These are phyloP conservation scores for Zygothrica quintamaculata DNA, from an alignment of 2,888 invertebrate genomes.

Conservation along the genomic window DNA sequence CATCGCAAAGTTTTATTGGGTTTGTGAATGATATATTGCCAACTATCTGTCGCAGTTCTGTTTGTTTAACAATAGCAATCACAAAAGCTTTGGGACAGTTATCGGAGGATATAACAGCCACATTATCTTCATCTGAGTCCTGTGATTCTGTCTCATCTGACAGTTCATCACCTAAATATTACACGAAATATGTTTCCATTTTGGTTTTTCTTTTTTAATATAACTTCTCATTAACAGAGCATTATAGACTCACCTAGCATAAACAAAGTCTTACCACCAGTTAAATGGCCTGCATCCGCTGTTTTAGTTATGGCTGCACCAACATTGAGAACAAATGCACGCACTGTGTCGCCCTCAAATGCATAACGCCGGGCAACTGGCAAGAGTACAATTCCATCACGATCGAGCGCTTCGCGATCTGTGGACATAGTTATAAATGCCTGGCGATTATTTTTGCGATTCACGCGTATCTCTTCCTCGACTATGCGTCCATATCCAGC, in stretches of 20 bases:
- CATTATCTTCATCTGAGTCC: slow-evolving; percentile 68
- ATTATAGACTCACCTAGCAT: slow-evolving; percentile 56
- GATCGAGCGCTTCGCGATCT: slow-evolving; percentile 85
- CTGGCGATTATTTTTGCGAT: slow-evolving; percentile 91
- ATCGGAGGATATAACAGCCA: slow-evolving; percentile 51
- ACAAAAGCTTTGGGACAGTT: slow-evolving; percentile 86
- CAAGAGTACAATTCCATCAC: slow-evolving; percentile 90
- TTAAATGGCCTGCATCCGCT: slow-evolving; percentile 27
- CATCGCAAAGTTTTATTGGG: slow-evolving; percentile 86
- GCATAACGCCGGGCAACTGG: slow-evolving; percentile 91
- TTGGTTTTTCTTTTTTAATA: not conserved
- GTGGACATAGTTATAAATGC: slow-evolving; percentile 90
- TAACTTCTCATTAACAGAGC: not conserved
- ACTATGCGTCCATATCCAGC: slow-evolving; percentile 83
- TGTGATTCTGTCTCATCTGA: slow-evolving; percentile 61
- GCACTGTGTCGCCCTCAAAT: slow-evolving; percentile 93
- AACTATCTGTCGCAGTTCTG: slow-evolving; percentile 90
- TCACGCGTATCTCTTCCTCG: slow-evolving; percentile 92
- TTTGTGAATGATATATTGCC: slow-evolving; percentile 86
- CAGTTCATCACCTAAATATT: slow-evolving; percentile 56
- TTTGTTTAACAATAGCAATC: slow-evolving; percentile 90
- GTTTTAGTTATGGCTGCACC: slow-evolving; percentile 20
- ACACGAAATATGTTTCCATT: slow-evolving; percentile 15
- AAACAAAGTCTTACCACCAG: slow-evolving; percentile 63
- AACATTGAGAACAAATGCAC: slow-evolving; percentile 85